Conservation (phyloP, 2,113 vertebrate species). For the Trichomycterus rosablanca region DNA sequence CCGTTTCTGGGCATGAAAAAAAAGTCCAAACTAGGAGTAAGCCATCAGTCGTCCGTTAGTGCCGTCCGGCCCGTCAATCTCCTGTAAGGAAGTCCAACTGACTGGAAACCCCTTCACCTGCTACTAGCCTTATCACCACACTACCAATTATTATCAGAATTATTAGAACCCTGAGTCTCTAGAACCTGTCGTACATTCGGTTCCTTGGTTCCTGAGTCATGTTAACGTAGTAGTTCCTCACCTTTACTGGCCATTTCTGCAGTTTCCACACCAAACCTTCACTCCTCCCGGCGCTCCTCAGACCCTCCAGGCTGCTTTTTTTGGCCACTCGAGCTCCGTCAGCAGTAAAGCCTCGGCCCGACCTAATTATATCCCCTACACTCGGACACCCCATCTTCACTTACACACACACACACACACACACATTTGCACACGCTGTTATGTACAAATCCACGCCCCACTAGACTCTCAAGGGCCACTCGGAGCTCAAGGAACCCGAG, state of each 20-base stretch:
- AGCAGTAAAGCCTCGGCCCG: slow-evolving; percentile 63
- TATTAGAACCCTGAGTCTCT: not conserved
- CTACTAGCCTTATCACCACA: not conserved
- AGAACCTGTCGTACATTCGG: slow-evolving; percentile 8
- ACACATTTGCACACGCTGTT: slow-evolving; percentile 4
- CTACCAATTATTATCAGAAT: no score
- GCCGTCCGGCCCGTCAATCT: slow-evolving; percentile 22
- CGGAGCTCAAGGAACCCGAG: slow-evolving; percentile 37
- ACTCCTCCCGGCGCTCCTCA: slow-evolving; percentile 48
- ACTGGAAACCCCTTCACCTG: slow-evolving; percentile 8
- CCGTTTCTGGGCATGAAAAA: not conserved
- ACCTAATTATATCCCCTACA: slow-evolving; percentile 72
- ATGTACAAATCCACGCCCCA: slow-evolving; percentile 38
- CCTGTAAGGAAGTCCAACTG: slow-evolving; percentile 17
- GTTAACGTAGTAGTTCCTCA: slow-evolving; percentile 55
- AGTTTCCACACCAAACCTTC: slow-evolving; percentile 41
- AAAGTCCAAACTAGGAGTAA: not conserved
- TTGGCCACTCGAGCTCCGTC: slow-evolving; percentile 64
- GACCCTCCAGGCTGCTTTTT: slow-evolving; percentile 67
- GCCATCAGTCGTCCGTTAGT: no score
- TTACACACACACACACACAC: slow-evolving; percentile 43
- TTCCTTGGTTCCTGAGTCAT: slow-evolving; percentile 2
- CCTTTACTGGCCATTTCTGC: slow-evolving; percentile 69
- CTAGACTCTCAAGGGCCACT: not conserved
- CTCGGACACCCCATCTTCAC: slow-evolving; percentile 63